These are phyloP conservation scores for Gerris lacustris DNA, from an alignment of 2,888 invertebrate genomes.

Conservation along the genomic window DNA sequence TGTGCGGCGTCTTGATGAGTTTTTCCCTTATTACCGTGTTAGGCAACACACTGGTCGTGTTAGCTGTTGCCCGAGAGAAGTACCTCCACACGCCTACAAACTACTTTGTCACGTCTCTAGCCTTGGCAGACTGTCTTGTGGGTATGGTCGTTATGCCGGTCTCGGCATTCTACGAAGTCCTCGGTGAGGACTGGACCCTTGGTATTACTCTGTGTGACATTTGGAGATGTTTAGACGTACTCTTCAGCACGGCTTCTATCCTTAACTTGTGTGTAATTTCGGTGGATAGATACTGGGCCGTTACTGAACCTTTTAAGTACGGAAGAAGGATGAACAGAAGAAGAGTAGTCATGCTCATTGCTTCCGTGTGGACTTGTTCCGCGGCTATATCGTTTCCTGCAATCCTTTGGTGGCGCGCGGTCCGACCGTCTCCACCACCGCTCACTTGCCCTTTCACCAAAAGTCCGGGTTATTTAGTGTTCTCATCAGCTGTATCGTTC, in stretches of 20 bases:
- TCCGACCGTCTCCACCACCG: constrained; percentile 64
- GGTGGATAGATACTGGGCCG: constrained; percentile 94
- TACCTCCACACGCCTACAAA: constrained; percentile 95
- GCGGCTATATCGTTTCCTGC: constrained; percentile 96
- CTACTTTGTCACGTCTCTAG: constrained; percentile 92
- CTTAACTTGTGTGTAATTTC: constrained; percentile 94
- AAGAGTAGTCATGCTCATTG: constrained; percentile 75
- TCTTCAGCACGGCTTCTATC: constrained; percentile 95
- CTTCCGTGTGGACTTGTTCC: constrained; percentile 92
- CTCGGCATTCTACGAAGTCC: constrained; percentile 76
- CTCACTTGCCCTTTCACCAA: constrained; percentile 92
- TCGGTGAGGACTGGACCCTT: constrained; percentile 87
- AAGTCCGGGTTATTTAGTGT: constrained; percentile 87
- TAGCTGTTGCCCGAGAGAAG: constrained; percentile 82
- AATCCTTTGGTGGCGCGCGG: constrained; percentile 90
- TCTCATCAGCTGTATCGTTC: constrained; percentile 95
- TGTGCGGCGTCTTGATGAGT: constrained; percentile 67
- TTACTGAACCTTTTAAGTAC: constrained; percentile 95
- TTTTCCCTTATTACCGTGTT: constrained; percentile 89
- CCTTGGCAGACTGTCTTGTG: constrained; percentile 91
- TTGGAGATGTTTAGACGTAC: constrained; percentile 92
- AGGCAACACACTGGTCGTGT: constrained; percentile 86
- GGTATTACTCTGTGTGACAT: constrained; percentile 94
- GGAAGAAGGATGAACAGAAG: constrained; percentile 86
- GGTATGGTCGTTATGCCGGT: constrained; percentile 98